Conservation (phyloP, 2,888 invertebrate genomes). For the Spodoptera littoralis region DNA sequence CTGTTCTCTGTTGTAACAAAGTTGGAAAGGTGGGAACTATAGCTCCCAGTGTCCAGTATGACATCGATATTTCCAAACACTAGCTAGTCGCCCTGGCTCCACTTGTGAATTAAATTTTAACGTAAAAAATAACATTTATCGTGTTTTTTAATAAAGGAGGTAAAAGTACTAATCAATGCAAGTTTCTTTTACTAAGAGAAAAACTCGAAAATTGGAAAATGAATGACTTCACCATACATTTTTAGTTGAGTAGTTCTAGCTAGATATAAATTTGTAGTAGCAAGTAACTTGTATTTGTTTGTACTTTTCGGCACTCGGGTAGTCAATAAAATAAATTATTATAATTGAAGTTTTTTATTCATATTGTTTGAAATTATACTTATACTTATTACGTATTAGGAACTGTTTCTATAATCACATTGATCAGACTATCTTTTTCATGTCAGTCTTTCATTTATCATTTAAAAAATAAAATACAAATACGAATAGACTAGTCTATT, state of each 20-base stretch:
- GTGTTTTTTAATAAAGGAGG: too few relatives aligned
- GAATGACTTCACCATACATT: conserved; percentile 8
- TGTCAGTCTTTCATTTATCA: conserved; percentile 11
- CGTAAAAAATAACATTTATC: too few relatives aligned
- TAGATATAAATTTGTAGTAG: conserved; percentile 9
- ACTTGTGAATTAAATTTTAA: too few relatives aligned
- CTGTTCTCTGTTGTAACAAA: too few relatives aligned
- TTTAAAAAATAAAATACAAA: conserved; percentile 10
- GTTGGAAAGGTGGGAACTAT: too few relatives aligned
- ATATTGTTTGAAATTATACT: conserved; percentile 11
- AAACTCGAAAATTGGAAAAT: conserved; percentile 1
- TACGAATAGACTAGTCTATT: conserved; percentile 7
- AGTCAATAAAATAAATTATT: conserved; percentile 17
- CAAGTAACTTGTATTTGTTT: conserved; percentile 19
- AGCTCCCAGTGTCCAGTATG: too few relatives aligned
- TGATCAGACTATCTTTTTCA: conserved; percentile 11
- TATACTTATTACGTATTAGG: conserved; percentile 6
- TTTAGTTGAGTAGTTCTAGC: conserved; percentile 4
- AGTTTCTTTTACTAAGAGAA: too few relatives aligned
- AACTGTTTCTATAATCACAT: conserved; percentile 9
- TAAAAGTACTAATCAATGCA: too few relatives aligned
- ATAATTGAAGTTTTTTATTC: conserved; percentile 7
- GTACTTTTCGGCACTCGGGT: conserved; percentile 18
- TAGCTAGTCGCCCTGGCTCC: too few relatives aligned
- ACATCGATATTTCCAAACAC: too few relatives aligned